These are phyloP conservation scores for Brachyalestes nurse DNA, from an alignment of 2,797 vertebrate genomes.

Conservation along the genomic window DNA sequence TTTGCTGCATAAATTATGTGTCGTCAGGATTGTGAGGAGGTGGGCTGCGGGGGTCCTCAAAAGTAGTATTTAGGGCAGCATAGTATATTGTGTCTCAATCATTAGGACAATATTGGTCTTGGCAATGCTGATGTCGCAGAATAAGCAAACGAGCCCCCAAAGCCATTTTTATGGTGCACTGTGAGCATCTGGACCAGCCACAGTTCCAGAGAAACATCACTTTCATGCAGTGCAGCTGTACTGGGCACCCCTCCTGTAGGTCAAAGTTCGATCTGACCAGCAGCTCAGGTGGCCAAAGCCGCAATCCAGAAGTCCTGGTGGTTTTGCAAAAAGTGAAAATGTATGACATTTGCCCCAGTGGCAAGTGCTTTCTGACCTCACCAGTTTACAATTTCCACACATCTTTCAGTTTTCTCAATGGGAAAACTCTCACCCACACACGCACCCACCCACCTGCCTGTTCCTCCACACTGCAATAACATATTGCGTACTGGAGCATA, in stretches of 20 bases:
- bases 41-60: no score
- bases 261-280: not conserved
- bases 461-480: not conserved
- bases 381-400: not conserved
- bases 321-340: not conserved
- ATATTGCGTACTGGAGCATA: not conserved
- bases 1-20: not conserved
- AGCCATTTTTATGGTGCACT: not conserved
- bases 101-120: no score
- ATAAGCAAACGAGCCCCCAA: not conserved
- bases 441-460: not conserved
- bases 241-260: not conserved
- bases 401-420: not conserved
- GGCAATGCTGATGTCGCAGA: not conserved
- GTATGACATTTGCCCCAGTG: not conserved
- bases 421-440: constrained; percentile 8
- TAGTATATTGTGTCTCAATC: no score
- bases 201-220: not conserved
- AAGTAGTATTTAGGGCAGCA: no score
- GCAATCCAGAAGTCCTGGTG: not conserved
- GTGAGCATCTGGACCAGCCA: not conserved
- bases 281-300: not conserved
- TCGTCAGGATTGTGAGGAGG: no score
- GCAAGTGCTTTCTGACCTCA: not conserved
- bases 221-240: not conserved